Conservation (phyloP, 2,888 invertebrate genomes). For the Scrobipalpa costella region DNA sequence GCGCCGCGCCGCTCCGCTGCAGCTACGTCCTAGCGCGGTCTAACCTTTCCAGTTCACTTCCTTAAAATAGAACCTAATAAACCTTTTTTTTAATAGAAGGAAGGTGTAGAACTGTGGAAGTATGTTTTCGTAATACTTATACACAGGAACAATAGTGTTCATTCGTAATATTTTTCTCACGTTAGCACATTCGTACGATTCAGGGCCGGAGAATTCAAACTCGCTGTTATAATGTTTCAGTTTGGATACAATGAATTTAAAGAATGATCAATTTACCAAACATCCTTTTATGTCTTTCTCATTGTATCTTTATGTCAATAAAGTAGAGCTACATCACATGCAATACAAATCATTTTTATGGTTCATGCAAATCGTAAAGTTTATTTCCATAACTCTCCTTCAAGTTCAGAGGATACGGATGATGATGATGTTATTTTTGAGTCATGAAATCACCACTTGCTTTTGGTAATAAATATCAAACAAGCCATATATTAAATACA, state of each 20-base stretch:
- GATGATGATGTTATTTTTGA: no score
- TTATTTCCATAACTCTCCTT: no score
- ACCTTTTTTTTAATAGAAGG: background rate
- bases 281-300: background rate
- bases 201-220: conserved; percentile 14
- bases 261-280: background rate
- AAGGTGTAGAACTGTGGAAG: conserved; percentile 7
- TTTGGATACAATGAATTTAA: conserved; percentile 4
- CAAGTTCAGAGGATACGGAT: no score
- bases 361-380: no score
- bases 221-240: background rate
- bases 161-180: conserved; percentile 18
- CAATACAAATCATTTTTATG: background rate
- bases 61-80: background rate
- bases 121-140: conserved; percentile 6
- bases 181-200: conserved; percentile 8
- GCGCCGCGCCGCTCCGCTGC: no score
- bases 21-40: no score
- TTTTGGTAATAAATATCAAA: no score
- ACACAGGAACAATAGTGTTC: background rate
- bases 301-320: background rate
- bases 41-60: background rate
- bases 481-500: no score
- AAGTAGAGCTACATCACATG: background rate
- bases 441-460: no score